These are phyloP conservation scores for Aselliscus stoliczkanus DNA, from an alignment of 2,797 vertebrate genomes.

Conservation along the genomic window DNA sequence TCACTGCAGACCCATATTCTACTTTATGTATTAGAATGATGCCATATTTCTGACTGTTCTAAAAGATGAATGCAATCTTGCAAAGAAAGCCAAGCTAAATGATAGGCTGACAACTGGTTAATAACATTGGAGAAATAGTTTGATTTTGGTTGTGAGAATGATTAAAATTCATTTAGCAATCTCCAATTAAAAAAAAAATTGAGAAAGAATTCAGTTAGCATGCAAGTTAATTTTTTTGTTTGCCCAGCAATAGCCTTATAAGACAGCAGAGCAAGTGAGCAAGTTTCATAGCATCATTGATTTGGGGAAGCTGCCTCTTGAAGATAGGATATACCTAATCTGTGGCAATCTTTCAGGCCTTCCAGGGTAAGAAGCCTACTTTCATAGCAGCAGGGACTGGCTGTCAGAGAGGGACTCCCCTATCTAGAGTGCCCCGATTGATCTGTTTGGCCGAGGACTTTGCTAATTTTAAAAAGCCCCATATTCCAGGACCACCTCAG, in stretches of 20 bases:
- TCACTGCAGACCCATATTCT: constrained; percentile 74
- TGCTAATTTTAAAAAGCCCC: not conserved
- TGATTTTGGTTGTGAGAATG: not conserved
- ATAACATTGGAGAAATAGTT: not conserved
- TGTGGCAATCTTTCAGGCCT: not conserved
- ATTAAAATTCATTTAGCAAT: not conserved
- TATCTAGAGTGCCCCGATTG: not conserved
- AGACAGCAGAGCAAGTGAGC: not conserved
- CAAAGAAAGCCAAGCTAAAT: not conserved
- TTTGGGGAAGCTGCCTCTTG: not conserved
- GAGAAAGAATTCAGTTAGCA: not conserved
- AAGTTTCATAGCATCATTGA: not conserved
- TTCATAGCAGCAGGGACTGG: not conserved
- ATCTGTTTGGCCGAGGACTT: not conserved
- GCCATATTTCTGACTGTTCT: constrained; percentile 68
- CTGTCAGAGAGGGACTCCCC: not conserved
- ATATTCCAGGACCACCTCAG: not conserved
- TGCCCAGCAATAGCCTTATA: not conserved
- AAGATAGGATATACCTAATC: not conserved
- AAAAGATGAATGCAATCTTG: not conserved
- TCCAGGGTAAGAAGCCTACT: not conserved
- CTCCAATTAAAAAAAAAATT: not conserved
- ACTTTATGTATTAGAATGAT: constrained; percentile 64
- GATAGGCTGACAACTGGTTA: not conserved
- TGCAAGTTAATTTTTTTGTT: not conserved